phyloP scores from a whole-genome alignment of 2,113 vertebrate species.

The Cygnus buccinator region DNA sequence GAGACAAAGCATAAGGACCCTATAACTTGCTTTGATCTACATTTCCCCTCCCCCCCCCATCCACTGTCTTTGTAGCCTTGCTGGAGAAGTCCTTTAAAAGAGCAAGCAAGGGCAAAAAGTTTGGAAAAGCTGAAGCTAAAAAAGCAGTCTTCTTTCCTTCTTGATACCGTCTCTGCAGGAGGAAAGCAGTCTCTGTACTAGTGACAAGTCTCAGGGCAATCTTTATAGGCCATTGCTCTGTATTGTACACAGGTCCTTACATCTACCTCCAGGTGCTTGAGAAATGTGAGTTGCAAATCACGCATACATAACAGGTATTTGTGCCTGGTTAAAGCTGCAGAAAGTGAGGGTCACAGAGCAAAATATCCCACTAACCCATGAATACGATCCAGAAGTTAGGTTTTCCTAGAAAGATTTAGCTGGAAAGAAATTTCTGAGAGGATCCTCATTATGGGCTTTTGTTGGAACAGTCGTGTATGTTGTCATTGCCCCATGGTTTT shows the following conservation, averaged over 20 bases:
- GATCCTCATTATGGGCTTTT: neutral
- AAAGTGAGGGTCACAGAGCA: neutral
- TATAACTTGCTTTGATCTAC: neutral
- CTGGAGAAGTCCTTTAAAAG: neutral
- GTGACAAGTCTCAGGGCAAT: neutral
- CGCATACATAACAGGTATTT: neutral
- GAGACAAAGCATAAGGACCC: neutral
- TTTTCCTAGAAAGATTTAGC: neutral
- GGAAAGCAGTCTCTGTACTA: neutral
- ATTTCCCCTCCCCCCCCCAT: fast-evolving
- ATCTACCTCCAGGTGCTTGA: neutral
- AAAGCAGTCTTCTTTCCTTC: neutral
- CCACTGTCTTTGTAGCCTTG: neutral
- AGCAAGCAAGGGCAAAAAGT: neutral
- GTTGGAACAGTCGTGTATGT: too few species aligned
- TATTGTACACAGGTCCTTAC: neutral
- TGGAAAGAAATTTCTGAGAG: neutral
- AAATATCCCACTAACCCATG: neutral
- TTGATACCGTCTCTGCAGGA: neutral
- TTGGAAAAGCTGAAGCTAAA: neutral
- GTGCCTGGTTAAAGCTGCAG: neutral
- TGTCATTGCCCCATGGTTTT: neutral
- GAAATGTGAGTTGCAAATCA: neutral
- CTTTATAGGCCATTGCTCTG: neutral
- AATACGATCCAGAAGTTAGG: neutral